These are phyloP conservation scores for Ginglymostoma cirratum DNA, from an alignment of 2,113 vertebrate species.

Conservation along the genomic window DNA sequence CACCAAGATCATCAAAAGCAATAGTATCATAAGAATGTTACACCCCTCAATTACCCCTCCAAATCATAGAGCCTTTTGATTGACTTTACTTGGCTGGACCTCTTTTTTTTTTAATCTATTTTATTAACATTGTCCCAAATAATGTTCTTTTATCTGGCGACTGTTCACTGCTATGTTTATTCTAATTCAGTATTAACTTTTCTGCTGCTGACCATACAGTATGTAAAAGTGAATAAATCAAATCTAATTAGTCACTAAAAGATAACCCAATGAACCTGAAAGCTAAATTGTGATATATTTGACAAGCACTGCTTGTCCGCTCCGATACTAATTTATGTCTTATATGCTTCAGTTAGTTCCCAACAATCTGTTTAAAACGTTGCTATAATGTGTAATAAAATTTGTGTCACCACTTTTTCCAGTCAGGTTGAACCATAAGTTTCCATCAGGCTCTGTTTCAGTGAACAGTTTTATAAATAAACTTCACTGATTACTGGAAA, in stretches of 20 bases:
- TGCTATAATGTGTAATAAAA: not conserved
- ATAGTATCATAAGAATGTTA: not conserved
- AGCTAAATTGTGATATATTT: not conserved
- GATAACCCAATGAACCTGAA: not conserved
- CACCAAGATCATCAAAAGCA: not conserved
- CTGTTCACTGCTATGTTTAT: not conserved
- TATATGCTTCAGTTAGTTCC: not conserved
- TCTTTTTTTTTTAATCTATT: not conserved
- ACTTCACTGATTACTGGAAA: not conserved
- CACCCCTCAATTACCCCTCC: not conserved
- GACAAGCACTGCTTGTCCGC: not conserved
- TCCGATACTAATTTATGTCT: not conserved
- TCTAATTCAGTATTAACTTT: not conserved
- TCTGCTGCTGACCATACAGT: not conserved
- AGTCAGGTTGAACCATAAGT: not conserved
- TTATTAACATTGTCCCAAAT: not conserved
- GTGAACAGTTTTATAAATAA: constrained; percentile 3
- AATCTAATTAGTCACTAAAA: constrained; percentile 13
- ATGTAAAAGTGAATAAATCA: not conserved
- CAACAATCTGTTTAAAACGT: not conserved
- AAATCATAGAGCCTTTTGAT: not conserved
- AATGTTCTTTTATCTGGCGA: not conserved
- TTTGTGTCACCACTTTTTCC: not conserved
- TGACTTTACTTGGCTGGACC: not conserved
- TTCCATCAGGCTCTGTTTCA: too few relatives aligned